Conservation (phyloP, 2,797 vertebrate species). For the Thalassophryne amazonica region DNA sequence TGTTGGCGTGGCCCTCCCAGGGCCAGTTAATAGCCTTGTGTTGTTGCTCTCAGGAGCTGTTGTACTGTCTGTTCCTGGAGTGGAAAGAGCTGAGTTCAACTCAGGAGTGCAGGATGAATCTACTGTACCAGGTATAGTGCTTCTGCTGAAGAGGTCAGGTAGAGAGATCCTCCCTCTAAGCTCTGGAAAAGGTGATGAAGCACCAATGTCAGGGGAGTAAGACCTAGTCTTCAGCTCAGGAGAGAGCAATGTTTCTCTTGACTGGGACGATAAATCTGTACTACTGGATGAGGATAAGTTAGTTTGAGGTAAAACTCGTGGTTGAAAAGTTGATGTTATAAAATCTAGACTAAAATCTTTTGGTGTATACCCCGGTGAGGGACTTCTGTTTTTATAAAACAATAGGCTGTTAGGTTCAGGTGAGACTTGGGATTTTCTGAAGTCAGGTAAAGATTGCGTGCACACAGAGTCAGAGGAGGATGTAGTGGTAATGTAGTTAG, state of each 20-base stretch:
- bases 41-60: conserved; percentile 34
- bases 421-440: conserved; percentile 7
- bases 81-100: conserved; percentile 20
- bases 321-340: conserved; percentile 29
- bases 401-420: conserved; percentile 7
- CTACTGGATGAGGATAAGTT: conserved; percentile 20
- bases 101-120: conserved; percentile 26
- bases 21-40: conserved; percentile 19
- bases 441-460: conserved; percentile 14
- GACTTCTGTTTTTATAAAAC: conserved; percentile 25
- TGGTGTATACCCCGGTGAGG: conserved; percentile 21
- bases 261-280: conserved; percentile 19
- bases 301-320: conserved; percentile 22
- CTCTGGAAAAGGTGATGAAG: conserved; percentile 53
- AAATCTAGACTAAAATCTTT: conserved; percentile 16
- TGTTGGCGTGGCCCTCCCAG: conserved; percentile 36
- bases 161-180: conserved; percentile 57
- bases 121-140: conserved; percentile 56
- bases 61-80: conserved; percentile 11
- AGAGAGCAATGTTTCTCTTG: conserved; percentile 24
- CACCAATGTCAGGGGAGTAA: conserved; percentile 27
- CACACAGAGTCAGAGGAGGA: conserved; percentile 31
- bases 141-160: conserved; percentile 68
- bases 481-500: conserved; percentile 16
- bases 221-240: conserved; percentile 36